A percentile compares a stretch with the other conserved stretches of the same genome.
Evolutionary conservation across 1,140 invertebrate genomes (phyloP).

Genomic region (Brachionus koreanus): DNA sequence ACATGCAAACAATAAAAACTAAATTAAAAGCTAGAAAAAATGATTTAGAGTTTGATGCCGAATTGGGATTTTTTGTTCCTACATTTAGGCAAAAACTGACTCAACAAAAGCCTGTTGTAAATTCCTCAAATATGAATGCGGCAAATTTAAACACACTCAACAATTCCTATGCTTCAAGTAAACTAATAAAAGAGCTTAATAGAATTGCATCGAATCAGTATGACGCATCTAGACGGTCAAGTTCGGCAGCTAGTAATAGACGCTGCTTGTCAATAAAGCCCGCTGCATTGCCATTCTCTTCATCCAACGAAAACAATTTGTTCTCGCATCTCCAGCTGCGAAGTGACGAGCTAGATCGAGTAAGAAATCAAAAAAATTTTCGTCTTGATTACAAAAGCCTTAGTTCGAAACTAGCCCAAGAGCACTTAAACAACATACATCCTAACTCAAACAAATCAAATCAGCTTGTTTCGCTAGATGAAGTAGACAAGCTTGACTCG

Average conservation of each 20-base stretch:
- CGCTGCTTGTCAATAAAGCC: neutral
- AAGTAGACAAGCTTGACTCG: neutral
- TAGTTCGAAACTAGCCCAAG: neutral
- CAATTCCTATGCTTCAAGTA: constrained; percentile 2
- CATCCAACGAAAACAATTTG: neutral
- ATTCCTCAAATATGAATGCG: neutral
- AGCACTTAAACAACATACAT: constrained; percentile 7
- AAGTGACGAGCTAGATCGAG: constrained; percentile 23
- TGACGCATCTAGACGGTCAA: neutral
- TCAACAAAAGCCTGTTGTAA: neutral
- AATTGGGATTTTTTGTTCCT: constrained; percentile 31
- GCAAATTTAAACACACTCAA: constrained; percentile 25
- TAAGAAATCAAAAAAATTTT: neutral
- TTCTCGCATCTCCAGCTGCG: constrained; percentile 3
- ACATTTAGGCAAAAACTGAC: neutral
- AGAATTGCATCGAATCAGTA: neutral
- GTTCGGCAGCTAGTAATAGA: neutral
- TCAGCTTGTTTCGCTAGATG: neutral
- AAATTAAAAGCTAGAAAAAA: neutral
- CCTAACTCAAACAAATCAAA: neutral
- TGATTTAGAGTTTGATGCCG: constrained; percentile 1
- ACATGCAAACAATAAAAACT: neutral
- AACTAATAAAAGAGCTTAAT: constrained; percentile 12
- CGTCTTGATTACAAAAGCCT: constrained; percentile 9
- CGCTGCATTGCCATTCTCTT: constrained; percentile 10